Evolutionary conservation across 2,888 invertebrate genomes (phyloP), one percentile per base, ranked within the genome.

Genomic region (Bellardia bayeri): DNA sequence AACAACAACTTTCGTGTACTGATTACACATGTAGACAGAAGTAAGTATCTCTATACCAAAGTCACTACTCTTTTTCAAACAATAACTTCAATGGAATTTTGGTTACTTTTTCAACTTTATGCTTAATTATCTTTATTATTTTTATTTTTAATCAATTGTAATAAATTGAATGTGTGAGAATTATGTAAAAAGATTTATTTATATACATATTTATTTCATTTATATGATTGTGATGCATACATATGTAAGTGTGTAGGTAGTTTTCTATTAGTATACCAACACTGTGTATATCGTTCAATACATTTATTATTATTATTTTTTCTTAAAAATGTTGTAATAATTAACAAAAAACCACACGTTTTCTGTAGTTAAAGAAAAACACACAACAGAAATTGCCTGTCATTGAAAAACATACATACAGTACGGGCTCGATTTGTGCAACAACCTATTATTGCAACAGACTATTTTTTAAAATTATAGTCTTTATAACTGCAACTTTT

Each of bases 81-180:
- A 64, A 40, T 7, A 49, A 83, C 16, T 72, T 56, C 23, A 33
- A 64, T 51, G 54, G 1, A 64, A n/a, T 84, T 78, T 64, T 79
- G 71, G 33, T 64, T 78, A 30, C 42, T 54, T 66, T 54, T 58
- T 64, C 40, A 63, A 40, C 75, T 45, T 69, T 58, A 66, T 56
- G 69, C 56, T 75, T 69, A 78, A 75, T 87, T 82, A 79, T 82
- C 33, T 69, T 74, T 74, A 85, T 85, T 82, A 68, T 83, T 88
- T 63, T 85, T 82, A 68, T 83, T 88, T 63, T 72, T 79, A 72
- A 66, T 33, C 11, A 54, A 66, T 13, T 42, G 16, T 61, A 61
- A 49, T 63, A n/a, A n/a, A 40, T 54, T 40, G 30, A 23, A 42
- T 66, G 76, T 74, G 83, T 86, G 85, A 79, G 86, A 78, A 81